These are phyloP conservation scores for Apocheima hispidaria DNA, from an alignment of 2,888 invertebrate genomes.

Conservation along the genomic window DNA sequence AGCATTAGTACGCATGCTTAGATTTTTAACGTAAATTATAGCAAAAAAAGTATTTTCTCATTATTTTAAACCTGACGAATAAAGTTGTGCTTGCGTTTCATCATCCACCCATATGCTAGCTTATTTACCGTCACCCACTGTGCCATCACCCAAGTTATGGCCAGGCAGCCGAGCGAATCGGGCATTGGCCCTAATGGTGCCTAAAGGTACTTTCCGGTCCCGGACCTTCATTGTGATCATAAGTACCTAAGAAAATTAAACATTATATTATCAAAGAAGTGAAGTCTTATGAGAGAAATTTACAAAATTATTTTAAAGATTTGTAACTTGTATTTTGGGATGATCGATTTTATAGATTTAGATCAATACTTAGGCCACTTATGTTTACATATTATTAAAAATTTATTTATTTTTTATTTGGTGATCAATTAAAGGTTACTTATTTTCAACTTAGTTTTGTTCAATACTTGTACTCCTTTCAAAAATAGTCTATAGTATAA, in stretches of 20 bases:
- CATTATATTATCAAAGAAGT: background rate
- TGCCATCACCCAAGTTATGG: conserved; percentile 44
- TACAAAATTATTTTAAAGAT: too few relatives aligned
- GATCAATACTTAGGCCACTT: too few relatives aligned
- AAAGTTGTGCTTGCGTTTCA: conserved; percentile 9
- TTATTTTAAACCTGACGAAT: conserved; percentile 11
- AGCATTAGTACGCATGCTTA: background rate
- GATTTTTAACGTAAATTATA: background rate
- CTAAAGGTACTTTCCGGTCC: conserved; percentile 47
- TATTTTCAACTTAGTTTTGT: too few relatives aligned
- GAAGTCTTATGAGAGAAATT: background rate
- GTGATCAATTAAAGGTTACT: too few relatives aligned
- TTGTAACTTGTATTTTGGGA: too few relatives aligned
- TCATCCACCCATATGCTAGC: conserved; percentile 32
- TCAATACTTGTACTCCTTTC: too few relatives aligned
- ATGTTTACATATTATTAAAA: too few relatives aligned
- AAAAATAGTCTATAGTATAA: too few relatives aligned
- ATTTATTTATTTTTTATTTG: too few relatives aligned
- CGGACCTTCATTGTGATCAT: background rate
- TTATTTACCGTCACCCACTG: conserved; percentile 32
- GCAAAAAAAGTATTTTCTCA: background rate
- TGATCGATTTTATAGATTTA: too few relatives aligned
- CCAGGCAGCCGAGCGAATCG: conserved; percentile 57
- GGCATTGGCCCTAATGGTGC: too few relatives aligned
- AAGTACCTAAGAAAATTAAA: background rate